phyloP scores from a whole-genome alignment of 2,797 vertebrate species.

The Alfaro cultratus region DNA sequence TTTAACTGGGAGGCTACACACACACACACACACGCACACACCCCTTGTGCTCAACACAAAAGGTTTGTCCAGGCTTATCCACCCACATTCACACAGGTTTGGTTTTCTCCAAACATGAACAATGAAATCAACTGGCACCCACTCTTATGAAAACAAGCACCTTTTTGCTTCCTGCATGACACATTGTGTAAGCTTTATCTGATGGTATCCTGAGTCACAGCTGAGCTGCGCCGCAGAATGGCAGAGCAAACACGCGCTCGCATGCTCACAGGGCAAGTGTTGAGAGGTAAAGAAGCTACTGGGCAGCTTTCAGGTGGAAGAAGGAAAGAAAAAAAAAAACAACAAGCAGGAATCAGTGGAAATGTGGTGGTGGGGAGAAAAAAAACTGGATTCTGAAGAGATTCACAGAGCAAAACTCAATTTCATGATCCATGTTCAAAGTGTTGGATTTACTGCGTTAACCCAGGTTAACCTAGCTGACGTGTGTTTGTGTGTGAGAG shows the following conservation, averaged over 20 bases:
- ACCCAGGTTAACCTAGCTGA: constrained; percentile 58
- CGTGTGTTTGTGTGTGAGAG: constrained; percentile 22
- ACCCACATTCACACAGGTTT: constrained; percentile 65
- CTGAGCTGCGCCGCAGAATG: constrained; percentile 71
- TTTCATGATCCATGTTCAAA: constrained; percentile 54
- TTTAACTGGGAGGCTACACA: constrained; percentile 38
- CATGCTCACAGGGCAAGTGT: constrained; percentile 14
- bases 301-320: constrained; percentile 62
- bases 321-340: constrained; percentile 26
- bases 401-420: constrained; percentile 36
- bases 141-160: constrained; percentile 56
- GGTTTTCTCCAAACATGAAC: constrained; percentile 55
- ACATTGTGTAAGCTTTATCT: constrained; percentile 73
- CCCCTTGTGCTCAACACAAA: constrained; percentile 59
- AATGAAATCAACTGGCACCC: constrained; percentile 28
- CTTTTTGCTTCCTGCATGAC: constrained; percentile 70
- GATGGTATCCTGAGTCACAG: constrained; percentile 75
- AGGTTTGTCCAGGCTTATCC: constrained; percentile 68
- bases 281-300: constrained; percentile 60
- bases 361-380: constrained; percentile 20
- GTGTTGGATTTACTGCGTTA: constrained; percentile 49
- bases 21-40: constrained; percentile 9
- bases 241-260: constrained; percentile 45
- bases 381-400: constrained; percentile 8
- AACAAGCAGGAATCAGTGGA: constrained; percentile 41